phyloP scores from a whole-genome alignment of 2,797 vertebrate genomes.

The Tarsius wallacei region DNA sequence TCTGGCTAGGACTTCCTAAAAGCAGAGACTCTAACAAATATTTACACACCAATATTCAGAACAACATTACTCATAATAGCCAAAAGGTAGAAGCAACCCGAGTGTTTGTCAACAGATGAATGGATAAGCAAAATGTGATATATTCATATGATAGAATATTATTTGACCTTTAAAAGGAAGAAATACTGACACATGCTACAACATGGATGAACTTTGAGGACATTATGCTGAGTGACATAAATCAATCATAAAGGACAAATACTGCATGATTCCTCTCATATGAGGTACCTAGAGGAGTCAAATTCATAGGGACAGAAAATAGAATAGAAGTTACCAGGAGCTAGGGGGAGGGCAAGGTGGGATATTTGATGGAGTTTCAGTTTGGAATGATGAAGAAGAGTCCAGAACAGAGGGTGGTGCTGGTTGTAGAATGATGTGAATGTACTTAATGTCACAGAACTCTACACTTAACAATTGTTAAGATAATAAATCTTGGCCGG shows the following conservation, averaged over 20 bases:
- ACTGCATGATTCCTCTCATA: not conserved
- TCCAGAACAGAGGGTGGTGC: not conserved
- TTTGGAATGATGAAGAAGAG: not conserved
- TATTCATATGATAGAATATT: not conserved
- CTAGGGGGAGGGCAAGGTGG: not conserved
- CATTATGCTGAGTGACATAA: constrained; percentile 6
- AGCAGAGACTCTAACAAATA: not conserved
- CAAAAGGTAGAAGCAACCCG: not conserved
- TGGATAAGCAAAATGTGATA: not conserved
- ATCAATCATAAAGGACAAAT: not conserved
- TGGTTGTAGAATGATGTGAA: not conserved
- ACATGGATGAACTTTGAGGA: not conserved
- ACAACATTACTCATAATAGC: not conserved
- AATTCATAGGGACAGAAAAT: not conserved
- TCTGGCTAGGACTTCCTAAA: too few species aligned
- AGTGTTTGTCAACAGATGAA: not conserved
- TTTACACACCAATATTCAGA: not conserved
- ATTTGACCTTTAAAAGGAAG: not conserved
- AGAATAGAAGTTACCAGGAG: not conserved
- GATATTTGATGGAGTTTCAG: not conserved
- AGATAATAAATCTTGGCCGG: not conserved
- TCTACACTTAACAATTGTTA: constrained; percentile 10
- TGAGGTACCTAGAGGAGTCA: not conserved
- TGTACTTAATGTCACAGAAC: not conserved
- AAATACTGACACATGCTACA: not conserved